Conservation (phyloP, 2,113 vertebrate species). For the Nettapus auritus region DNA sequence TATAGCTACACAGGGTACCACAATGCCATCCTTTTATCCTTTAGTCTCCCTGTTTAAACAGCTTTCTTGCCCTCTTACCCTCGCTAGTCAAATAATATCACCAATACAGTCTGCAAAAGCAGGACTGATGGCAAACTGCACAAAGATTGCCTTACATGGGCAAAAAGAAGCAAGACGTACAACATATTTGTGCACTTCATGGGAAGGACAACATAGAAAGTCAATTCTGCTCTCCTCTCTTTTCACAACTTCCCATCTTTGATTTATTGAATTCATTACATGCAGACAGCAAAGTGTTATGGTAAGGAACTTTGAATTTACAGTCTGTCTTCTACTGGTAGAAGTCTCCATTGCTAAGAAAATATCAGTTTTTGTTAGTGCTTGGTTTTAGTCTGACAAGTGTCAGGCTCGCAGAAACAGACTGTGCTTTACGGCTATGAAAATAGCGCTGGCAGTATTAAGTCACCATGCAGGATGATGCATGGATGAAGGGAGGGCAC, state of each 20-base stretch:
- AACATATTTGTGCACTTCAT: neutral
- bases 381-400: neutral
- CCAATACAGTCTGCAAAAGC: neutral
- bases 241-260: neutral
- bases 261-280: conserved; percentile 2
- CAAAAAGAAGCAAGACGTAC: neutral
- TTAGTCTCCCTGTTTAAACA: neutral
- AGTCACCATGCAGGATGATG: neutral
- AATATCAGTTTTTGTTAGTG: conserved; percentile 1
- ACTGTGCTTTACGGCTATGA: neutral
- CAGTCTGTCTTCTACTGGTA: neutral
- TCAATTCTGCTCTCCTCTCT: neutral
- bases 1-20: neutral
- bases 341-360: conserved; percentile 1
- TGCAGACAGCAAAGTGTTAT: neutral
- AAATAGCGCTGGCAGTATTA: neutral
- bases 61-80: neutral
- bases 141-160: neutral
- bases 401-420: neutral
- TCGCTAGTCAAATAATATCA: neutral
- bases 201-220: neutral
- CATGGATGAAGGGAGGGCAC: neutral
- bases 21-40: neutral
- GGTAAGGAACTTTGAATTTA: neutral
- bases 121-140: neutral